phyloP scores from a whole-genome alignment of 2,888 invertebrate species.

The Eupithecia centaureata region DNA sequence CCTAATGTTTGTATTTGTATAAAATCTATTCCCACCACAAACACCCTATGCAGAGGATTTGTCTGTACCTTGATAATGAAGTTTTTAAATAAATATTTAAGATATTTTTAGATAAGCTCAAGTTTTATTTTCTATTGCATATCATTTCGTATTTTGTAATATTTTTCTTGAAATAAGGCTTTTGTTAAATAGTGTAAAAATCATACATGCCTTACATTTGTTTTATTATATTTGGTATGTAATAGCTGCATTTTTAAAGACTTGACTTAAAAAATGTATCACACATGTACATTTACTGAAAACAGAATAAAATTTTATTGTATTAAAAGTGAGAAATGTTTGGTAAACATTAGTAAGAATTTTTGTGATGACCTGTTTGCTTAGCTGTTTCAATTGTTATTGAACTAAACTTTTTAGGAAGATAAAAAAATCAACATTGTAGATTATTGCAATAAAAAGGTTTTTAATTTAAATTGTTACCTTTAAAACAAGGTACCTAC shows the following conservation, averaged over 20 bases:
- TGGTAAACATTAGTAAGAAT: neutral
- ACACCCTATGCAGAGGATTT: neutral
- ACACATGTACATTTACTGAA: neutral
- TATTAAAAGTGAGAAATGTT: neutral
- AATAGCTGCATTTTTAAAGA: neutral
- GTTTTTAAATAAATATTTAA: constrained; percentile 32
- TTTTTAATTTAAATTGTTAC: constrained; percentile 58
- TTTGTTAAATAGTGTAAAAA: constrained; percentile 34
- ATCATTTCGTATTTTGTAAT: constrained; percentile 55
- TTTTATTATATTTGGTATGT: neutral
- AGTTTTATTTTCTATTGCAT: constrained; percentile 52
- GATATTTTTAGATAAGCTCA: constrained; percentile 45
- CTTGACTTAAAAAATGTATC: neutral
- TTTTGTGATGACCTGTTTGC: neutral
- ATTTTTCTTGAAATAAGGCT: constrained; percentile 32
- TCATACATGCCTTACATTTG: neutral
- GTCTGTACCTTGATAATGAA: constrained; percentile 18
- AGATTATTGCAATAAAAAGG: constrained; percentile 61
- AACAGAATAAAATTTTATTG: neutral
- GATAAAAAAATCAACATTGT: constrained; percentile 51
- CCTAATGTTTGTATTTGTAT: neutral
- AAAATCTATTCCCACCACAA: constrained; percentile 1
- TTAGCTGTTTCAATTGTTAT: neutral
- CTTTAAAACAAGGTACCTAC: constrained; percentile 15
- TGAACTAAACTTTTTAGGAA: neutral